phyloP scores from a whole-genome alignment of 1,140 invertebrate genomes.

The Ips nitidus region DNA sequence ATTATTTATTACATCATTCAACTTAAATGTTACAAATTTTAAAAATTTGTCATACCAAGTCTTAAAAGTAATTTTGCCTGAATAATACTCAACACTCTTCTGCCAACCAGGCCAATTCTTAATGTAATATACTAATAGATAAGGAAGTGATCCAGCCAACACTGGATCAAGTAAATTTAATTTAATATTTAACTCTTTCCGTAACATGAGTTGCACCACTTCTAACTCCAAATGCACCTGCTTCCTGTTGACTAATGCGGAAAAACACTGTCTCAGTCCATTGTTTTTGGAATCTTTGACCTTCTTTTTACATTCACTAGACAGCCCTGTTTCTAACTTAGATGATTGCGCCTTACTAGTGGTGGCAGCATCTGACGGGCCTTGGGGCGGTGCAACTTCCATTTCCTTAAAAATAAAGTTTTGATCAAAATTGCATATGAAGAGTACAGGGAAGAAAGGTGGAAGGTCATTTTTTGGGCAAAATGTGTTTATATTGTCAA shows the following conservation, averaged over 20 bases:
- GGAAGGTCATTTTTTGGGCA: too few species aligned
- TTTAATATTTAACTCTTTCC: constrained; percentile 35
- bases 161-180: constrained; percentile 21
- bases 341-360: too few species aligned
- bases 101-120: constrained; percentile 42
- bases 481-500: too few species aligned
- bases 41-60: constrained; percentile 39
- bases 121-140: constrained; percentile 39
- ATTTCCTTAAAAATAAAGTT: too few species aligned
- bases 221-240: constrained; percentile 38
- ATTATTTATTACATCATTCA: constrained; percentile 29
- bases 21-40: constrained; percentile 33
- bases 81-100: constrained; percentile 38
- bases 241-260: constrained; percentile 37
- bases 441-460: too few species aligned
- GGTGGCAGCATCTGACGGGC: too few species aligned
- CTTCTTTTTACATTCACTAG: constrained; percentile 4
- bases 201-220: constrained; percentile 33
- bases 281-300: constrained; percentile 18
- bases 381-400: too few species aligned
- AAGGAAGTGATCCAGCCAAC: constrained; percentile 23
- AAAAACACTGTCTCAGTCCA: constrained; percentile 35
- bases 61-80: constrained; percentile 35
- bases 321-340: too few species aligned
- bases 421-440: too few species aligned